Base-by-base conservation (phyloP, 2,113 vertebrate species). In the Crotalus viridis region DNA sequence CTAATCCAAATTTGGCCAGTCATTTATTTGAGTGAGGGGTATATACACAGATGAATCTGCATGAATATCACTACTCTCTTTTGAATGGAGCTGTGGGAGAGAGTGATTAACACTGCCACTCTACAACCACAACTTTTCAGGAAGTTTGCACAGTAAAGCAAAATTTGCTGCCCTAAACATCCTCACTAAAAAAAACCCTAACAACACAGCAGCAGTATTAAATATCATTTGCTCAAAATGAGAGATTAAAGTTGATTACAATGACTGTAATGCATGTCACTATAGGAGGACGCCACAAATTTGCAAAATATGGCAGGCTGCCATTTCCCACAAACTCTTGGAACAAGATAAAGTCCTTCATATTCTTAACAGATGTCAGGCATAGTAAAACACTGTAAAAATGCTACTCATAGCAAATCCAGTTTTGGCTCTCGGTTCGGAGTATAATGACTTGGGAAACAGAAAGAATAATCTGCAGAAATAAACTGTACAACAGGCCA, bases 311-410 rank as follows among this genome's bases (percentile, higher is more conserved):
- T 97, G 97, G 97, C 94, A 59, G 91, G 86, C 55, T 95, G 96
- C 97, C 97, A 97, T 92, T 93, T 92, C 96, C 96, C 96, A 97
- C 96, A 97, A 94, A 91, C 88, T 94, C 94, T 97, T 97, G 97
- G 97, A 97, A 97, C 94, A 95, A 96, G 96, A 95, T 96, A 96
- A 98, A 98, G 93, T 97, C 95, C 96, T 92, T 93, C 92, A 96
- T 97, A 97, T 96, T 96, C 91, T 97, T 96, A 97, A 96, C 97
- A 98, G 96, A 97, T 97, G 97, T 96, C 96, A 96, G 95, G 90
- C 51, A 91, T 93, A 96, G 94, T 94, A 92, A 94, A 97, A 95
- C 85, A 94, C 86, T 55, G 89, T 96, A 61, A 91, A 97, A 96
- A 91, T 94, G 94, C 92, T 96, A 96, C 93, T 97, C 93, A 93